These are phyloP conservation scores for Ctena decussata DNA, from an alignment of 2,888 invertebrate genomes.

Conservation along the genomic window DNA sequence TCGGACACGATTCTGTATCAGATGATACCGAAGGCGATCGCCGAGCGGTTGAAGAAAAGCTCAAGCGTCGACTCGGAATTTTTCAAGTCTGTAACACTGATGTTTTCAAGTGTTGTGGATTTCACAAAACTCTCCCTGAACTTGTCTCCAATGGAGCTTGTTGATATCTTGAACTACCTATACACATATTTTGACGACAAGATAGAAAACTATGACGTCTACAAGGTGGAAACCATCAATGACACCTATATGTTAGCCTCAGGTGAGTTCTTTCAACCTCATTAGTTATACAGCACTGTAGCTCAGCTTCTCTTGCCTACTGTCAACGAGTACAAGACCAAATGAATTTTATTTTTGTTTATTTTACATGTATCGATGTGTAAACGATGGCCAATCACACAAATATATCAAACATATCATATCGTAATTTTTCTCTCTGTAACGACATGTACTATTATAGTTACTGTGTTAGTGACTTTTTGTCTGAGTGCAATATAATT, in stretches of 20 bases:
- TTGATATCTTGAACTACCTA: conserved; percentile 68
- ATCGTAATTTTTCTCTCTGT: too few species aligned
- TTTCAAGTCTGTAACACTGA: conserved; percentile 73
- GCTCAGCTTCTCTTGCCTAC: too few species aligned
- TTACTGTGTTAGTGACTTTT: too few species aligned
- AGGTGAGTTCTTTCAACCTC: conserved; percentile 66
- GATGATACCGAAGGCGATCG: conserved; percentile 74
- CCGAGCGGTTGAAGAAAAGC: conserved; percentile 67
- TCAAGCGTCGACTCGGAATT: conserved; percentile 71
- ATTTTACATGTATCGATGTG: too few species aligned
- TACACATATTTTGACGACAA: conserved; percentile 70
- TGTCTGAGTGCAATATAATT: too few species aligned
- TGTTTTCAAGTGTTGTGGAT: conserved; percentile 72
- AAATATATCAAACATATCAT: too few species aligned
- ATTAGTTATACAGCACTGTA: too few species aligned
- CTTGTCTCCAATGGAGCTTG: conserved; percentile 65
- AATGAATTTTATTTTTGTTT: too few species aligned
- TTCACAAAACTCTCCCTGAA: conserved; percentile 62
- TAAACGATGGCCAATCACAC: too few species aligned
- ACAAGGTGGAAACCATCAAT: conserved; percentile 78
- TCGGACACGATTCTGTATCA: conserved; percentile 72
- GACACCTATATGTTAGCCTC: conserved; percentile 78
- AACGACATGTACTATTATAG: too few species aligned
- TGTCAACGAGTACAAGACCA: too few species aligned
- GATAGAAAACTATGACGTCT: conserved; percentile 70